Evolutionary conservation across 2,113 vertebrate species (phyloP), one percentile per base, ranked within the genome.

Genomic region (Gambusia affinis): DNA sequence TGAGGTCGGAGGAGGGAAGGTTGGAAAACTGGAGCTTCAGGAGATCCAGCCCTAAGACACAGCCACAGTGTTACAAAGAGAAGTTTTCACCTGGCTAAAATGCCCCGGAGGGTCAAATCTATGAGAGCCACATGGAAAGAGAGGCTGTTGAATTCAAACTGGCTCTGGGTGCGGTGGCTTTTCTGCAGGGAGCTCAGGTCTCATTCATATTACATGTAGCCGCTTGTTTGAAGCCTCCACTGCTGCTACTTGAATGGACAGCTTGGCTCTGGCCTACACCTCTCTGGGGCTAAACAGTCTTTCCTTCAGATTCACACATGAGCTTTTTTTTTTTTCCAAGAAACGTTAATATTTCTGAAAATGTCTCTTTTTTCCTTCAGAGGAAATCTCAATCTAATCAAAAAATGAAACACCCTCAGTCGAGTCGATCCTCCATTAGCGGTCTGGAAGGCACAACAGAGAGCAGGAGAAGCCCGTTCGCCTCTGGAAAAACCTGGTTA

Each of bases 121-220:
- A 85, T 80, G 76, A 78, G 72, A 73, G 66, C 67, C 73, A 80
- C 57, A 60, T 28, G 71, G 73, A 78, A 61, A 66, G 71, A 67
- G 51, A 81, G 78, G 82, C 70, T n/a, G 84, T 82, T 79, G 73
- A 73, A 85, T 62, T 72, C 75, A 75, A 83, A 80, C 27, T 71
- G 79, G 73, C 79, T 79, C 54, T 31, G 30, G 67, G 86, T 84
- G 69, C 76, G 69, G 70, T 69, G 81, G 74, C 72, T 67, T 72
- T 84, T 88, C 85, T 75, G 85, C 83, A 67, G 75, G 88, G 83
- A 89, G 84, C 85, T 73, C 67, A 0, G 33, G 62, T 76, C 89
- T 92, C 91, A 93, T 93, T 85, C 90, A 93, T 93, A 92, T 91
- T 94, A 87, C 89, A 92, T 93, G 89, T 79, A 79, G 78, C 30